Percentiles rank a stretch among this genome's conserved stretches.
Evolutionary conservation across 2,797 vertebrate species (phyloP).

Genomic region (Alcedo atthis): DNA sequence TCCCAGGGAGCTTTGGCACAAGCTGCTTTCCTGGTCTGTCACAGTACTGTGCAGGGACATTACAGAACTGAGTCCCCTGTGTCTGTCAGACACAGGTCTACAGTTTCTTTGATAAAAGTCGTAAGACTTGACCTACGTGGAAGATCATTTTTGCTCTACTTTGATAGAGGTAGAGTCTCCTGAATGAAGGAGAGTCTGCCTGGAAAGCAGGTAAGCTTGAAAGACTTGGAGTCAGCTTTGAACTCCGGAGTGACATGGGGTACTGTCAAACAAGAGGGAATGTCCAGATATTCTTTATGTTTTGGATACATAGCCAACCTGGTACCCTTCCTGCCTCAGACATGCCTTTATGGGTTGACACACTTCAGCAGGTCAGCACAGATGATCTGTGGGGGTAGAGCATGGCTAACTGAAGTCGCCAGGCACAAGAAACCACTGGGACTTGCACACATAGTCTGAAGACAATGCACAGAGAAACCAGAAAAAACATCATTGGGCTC

Average conservation of each 20-base stretch:
- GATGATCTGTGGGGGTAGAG: neutral
- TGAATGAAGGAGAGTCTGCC: constrained; percentile 5
- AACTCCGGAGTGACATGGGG: neutral
- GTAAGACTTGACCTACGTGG: neutral
- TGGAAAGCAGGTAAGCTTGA: constrained; percentile 31
- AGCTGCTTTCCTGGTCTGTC: neutral
- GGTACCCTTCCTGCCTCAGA: neutral
- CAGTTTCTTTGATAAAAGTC: neutral
- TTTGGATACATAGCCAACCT: neutral
- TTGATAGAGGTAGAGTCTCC: constrained; percentile 12
- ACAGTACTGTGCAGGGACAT: neutral
- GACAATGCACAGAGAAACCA: neutral
- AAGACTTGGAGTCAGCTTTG: constrained; percentile 27
- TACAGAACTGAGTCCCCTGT: neutral
- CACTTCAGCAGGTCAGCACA: neutral
- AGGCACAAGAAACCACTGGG: neutral
- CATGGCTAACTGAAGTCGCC: neutral
- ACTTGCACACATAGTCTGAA: neutral
- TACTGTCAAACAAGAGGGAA: neutral
- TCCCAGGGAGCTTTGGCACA: neutral
- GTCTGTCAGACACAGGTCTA: neutral
- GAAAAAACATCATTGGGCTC: neutral
- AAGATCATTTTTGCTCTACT: constrained; percentile 34
- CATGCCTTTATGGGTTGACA: neutral
- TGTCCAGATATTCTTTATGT: neutral